Conservation (phyloP, 1,140 invertebrate genomes). For the Trichonephila clavipes region DNA sequence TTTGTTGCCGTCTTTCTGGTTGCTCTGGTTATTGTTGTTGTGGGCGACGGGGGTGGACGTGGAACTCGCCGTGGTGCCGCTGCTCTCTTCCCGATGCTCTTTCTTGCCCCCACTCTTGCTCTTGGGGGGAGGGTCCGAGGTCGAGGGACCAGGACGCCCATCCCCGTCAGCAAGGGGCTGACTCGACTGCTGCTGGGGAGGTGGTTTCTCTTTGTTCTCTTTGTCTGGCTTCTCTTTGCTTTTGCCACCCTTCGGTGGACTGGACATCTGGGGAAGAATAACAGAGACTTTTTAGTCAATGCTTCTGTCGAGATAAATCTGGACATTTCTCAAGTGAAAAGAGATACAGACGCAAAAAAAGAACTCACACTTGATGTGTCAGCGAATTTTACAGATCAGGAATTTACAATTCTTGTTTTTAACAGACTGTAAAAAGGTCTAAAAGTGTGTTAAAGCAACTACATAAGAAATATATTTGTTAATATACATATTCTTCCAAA, state of each 20-base stretch:
- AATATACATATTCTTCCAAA: too few species aligned
- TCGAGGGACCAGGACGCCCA: constrained; percentile 49
- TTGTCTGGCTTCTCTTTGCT: constrained; percentile 23
- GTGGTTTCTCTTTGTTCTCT: not conserved
- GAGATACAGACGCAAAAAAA: too few species aligned
- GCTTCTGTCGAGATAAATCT: too few species aligned
- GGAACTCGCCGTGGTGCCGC: not conserved
- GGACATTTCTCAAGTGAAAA: too few species aligned
- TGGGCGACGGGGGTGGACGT: not conserved
- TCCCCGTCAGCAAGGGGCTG: not conserved
- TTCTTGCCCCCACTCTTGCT: not conserved
- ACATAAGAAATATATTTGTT: too few species aligned
- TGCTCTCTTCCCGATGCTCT: constrained; percentile 28
- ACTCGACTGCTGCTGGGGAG: not conserved
- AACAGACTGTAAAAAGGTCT: too few species aligned
- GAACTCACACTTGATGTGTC: too few species aligned
- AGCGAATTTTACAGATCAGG: too few species aligned
- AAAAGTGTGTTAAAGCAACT: too few species aligned
- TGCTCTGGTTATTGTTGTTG: constrained; percentile 45
- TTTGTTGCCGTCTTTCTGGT: constrained; percentile 12
- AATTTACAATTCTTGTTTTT: too few species aligned
- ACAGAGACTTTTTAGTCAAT: not conserved
- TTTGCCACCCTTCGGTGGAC: constrained; percentile 69
- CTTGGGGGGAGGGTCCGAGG: not conserved
- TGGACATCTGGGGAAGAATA: constrained; percentile 58